phyloP scores from a whole-genome alignment of 1,140 invertebrate species.

The Drosophila sucinea region DNA sequence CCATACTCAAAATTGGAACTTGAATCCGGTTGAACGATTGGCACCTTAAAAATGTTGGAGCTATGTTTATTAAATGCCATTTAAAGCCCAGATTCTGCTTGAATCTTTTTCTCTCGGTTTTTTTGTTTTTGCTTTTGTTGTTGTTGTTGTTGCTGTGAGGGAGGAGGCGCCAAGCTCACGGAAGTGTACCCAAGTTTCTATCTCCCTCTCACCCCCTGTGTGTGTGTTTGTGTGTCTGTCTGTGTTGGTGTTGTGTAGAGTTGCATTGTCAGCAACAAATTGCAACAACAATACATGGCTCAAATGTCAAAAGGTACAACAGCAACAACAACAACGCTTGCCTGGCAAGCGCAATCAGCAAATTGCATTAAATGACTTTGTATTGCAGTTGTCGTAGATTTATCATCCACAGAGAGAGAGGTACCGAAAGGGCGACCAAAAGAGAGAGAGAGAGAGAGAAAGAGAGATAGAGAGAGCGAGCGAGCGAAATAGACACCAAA shows the following conservation, averaged over 20 bases:
- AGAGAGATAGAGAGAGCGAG: constrained; percentile 4
- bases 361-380: constrained; percentile 77
- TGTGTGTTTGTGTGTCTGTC: constrained; percentile 8
- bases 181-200: constrained; percentile 24
- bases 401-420: constrained; percentile 13
- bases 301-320: constrained; percentile 68
- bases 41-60: constrained; percentile 40
- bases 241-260: constrained; percentile 18
- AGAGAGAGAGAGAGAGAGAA: constrained; percentile 6
- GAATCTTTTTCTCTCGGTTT: constrained; percentile 38
- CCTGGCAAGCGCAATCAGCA: constrained; percentile 64
- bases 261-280: constrained; percentile 51
- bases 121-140: constrained; percentile 40
- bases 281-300: constrained; percentile 39
- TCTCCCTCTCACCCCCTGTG: constrained; percentile 4
- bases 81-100: constrained; percentile 47
- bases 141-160: background rate
- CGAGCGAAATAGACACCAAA: background rate
- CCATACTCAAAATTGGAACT: constrained; percentile 69
- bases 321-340: constrained; percentile 36
- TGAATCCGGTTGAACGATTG: constrained; percentile 56
- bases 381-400: constrained; percentile 58
- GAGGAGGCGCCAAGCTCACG: constrained; percentile 15
- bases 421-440: constrained; percentile 2
- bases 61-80: constrained; percentile 74